phyloP scores from a whole-genome alignment of 2,113 vertebrate species.

The Danionella cerebrum region DNA sequence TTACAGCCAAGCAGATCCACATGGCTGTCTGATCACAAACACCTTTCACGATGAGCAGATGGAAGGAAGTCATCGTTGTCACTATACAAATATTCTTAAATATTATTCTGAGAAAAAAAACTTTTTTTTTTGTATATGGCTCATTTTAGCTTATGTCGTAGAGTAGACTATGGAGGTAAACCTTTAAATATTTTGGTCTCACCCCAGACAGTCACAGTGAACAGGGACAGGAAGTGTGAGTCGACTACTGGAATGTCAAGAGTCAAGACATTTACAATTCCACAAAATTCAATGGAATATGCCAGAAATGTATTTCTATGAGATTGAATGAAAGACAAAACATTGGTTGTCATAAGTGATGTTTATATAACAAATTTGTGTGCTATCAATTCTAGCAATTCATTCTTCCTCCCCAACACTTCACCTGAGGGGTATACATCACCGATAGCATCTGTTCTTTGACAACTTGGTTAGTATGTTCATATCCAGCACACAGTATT shows the following conservation, averaged over 20 bases:
- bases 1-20: slow-evolving; percentile 11
- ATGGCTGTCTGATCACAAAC: background rate
- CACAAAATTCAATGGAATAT: slow-evolving; percentile 8
- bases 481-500: no score
- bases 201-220: background rate
- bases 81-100: background rate
- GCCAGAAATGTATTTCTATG: no score
- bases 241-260: slow-evolving; percentile 17
- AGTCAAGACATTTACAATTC: background rate
- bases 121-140: background rate
- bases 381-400: no score
- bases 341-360: no score
- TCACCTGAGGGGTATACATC: no score
- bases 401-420: no score
- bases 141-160: no score
- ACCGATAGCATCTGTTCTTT: no score
- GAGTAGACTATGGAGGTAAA: no score
- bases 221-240: slow-evolving; percentile 23
- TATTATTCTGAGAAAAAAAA: background rate
- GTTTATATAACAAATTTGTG: no score
- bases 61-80: background rate
- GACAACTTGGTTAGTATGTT: no score
- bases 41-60: background rate
- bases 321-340: no score
- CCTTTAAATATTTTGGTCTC: background rate